These are phyloP conservation scores for Dyspetes luteomarginatus DNA, from an alignment of 2,888 invertebrate genomes.

Conservation along the genomic window DNA sequence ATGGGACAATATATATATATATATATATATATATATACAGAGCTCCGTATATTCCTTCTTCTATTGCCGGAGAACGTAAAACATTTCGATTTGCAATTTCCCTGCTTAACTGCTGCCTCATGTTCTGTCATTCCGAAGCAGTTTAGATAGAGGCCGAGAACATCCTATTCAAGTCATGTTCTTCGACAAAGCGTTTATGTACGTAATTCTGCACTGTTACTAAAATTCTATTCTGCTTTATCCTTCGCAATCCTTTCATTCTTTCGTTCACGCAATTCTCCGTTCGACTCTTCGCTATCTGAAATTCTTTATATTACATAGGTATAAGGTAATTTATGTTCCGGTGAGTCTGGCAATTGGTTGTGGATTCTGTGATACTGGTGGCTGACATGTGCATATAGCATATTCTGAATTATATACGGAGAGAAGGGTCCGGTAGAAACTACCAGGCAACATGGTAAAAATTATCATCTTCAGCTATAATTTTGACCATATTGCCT, in stretches of 20 bases:
- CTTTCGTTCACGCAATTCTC: slow-evolving; percentile 17
- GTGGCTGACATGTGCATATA: too few species aligned
- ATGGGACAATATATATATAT: neutral
- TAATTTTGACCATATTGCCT: too few species aligned
- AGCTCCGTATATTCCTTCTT: slow-evolving; percentile 67
- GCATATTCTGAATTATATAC: slow-evolving; percentile 27
- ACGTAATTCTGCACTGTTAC: neutral
- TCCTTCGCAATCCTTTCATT: neutral
- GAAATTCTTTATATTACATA: neutral
- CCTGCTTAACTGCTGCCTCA: slow-evolving; percentile 74
- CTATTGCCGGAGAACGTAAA: slow-evolving; percentile 76
- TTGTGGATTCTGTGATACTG: too few species aligned
- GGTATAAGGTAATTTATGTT: neutral
- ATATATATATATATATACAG: slow-evolving; percentile 3
- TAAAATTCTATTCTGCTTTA: neutral
- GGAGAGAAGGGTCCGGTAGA: too few species aligned
- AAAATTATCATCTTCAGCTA: too few species aligned
- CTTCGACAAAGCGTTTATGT: slow-evolving; percentile 40
- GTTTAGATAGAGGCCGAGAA: slow-evolving; percentile 69
- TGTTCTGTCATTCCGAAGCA: slow-evolving; percentile 68
- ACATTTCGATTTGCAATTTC: slow-evolving; percentile 80
- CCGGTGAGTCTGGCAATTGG: neutral
- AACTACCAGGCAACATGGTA: too few species aligned
- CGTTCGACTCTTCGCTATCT: neutral
- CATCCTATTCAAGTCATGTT: slow-evolving; percentile 54